Percentiles rank a stretch among this genome's conserved stretches.
phyloP scores from a whole-genome alignment of 2,797 vertebrate genomes.

The Borostomias antarcticus region DNA sequence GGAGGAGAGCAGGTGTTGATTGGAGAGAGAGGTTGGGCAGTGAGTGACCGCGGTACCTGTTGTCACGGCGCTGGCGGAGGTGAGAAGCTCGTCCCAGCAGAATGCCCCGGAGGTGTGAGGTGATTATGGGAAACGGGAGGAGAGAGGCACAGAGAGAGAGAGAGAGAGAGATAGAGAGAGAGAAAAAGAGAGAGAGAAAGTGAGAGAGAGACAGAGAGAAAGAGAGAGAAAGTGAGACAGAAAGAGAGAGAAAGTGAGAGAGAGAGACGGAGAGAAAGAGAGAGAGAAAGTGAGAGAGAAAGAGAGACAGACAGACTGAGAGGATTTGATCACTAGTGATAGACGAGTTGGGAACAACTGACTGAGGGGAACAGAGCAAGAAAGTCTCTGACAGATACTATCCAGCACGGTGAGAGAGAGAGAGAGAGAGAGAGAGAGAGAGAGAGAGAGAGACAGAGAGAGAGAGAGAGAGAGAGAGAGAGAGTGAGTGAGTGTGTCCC shows the following conservation, averaged over 20 bases:
- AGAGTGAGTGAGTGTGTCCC: constrained; percentile 34
- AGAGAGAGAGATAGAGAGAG: constrained; percentile 41
- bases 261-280: constrained; percentile 7
- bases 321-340: constrained; percentile 16
- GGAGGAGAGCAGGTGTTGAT: constrained; percentile 74
- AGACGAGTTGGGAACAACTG: constrained; percentile 57
- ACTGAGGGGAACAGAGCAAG: constrained; percentile 60
- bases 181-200: no score
- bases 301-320: constrained; percentile 15
- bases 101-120: constrained; percentile 76
- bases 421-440: constrained; percentile 54
- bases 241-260: not conserved
- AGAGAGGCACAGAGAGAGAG: constrained; percentile 58
- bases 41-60: constrained; percentile 75
- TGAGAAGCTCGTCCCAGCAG: constrained; percentile 71
- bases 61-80: constrained; percentile 69
- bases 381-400: constrained; percentile 55
- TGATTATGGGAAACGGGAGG: constrained; percentile 73
- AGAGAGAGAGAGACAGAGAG: constrained; percentile 39
- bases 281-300: not conserved
- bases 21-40: constrained; percentile 59
- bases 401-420: constrained; percentile 37
- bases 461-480: constrained; percentile 28
- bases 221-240: constrained; percentile 10
- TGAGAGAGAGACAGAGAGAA: constrained; percentile 20